A percentile compares a stretch with the other conserved stretches of the same genome.
Conservation (phyloP, 2,888 invertebrate genomes). For the Hermaeophaga mercurialis region DNA sequence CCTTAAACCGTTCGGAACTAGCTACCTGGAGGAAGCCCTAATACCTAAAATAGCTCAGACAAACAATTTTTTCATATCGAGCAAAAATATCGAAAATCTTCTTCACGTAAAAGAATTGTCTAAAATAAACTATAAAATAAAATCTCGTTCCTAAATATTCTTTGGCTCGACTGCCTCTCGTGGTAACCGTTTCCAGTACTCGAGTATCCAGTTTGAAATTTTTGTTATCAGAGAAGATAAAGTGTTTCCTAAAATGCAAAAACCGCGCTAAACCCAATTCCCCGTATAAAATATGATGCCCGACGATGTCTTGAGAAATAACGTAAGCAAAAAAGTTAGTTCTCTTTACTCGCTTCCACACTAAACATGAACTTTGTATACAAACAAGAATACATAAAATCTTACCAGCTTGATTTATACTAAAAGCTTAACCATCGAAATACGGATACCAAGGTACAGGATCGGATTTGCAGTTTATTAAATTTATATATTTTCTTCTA, state of each 20-base stretch:
- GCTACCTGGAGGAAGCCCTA: too few species aligned
- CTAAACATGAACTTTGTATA: slow-evolving; percentile 18
- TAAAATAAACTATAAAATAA: too few species aligned
- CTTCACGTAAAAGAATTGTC: too few species aligned
- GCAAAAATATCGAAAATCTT: too few species aligned
- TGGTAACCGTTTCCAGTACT: too few species aligned
- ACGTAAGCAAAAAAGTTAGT: slow-evolving; percentile 21
- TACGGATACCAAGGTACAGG: slow-evolving; percentile 15
- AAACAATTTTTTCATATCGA: too few species aligned
- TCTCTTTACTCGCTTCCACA: slow-evolving; percentile 16
- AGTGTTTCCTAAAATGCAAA: slow-evolving; percentile 17
- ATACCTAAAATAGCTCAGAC: too few species aligned
- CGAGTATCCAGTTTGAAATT: too few species aligned
- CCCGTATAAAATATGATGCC: slow-evolving; percentile 11
- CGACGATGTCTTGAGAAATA: background rate
- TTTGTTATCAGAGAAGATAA: background rate
- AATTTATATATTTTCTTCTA: too few species aligned
- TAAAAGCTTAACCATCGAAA: slow-evolving; percentile 19
- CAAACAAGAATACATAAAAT: slow-evolving; percentile 21
- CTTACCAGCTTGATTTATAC: slow-evolving; percentile 25
- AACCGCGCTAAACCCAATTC: slow-evolving; percentile 13
- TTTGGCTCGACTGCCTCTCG: too few species aligned
- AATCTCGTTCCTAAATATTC: too few species aligned
- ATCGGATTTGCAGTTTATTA: background rate
- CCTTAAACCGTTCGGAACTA: too few species aligned